Conservation (phyloP, 2,888 invertebrate species). For the Gerris lacustris region DNA sequence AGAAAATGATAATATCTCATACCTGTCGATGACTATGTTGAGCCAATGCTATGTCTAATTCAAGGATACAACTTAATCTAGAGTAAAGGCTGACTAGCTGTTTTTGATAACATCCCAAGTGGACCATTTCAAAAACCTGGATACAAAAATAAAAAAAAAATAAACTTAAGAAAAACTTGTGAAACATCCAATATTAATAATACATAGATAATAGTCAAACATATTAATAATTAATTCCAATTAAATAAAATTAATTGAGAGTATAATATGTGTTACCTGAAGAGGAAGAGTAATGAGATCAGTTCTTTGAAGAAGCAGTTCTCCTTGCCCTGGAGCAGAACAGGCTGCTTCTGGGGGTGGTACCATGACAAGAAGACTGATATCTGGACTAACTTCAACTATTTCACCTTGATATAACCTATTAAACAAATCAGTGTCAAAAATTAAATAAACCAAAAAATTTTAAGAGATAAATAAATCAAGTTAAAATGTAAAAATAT, state of each 20-base stretch:
- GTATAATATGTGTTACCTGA: constrained; percentile 46
- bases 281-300: constrained; percentile 83
- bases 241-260: no score
- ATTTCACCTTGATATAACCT: constrained; percentile 87
- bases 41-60: constrained; percentile 80
- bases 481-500: no score
- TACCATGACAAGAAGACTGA: constrained; percentile 82
- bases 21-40: constrained; percentile 82
- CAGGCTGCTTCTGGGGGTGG: constrained; percentile 89
- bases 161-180: no score
- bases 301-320: constrained; percentile 68
- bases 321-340: constrained; percentile 67
- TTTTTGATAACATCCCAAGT: constrained; percentile 84
- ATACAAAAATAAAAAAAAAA: background rate
- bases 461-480: background rate
- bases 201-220: no score
- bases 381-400: constrained; percentile 78
- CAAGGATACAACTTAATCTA: constrained; percentile 81
- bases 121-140: constrained; percentile 55
- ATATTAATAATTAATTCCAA: no score
- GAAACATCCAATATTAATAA: no score
- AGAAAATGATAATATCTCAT: constrained; percentile 22
- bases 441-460: background rate
- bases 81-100: constrained; percentile 84
- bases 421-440: constrained; percentile 12